phyloP scores from a whole-genome alignment of 2,113 vertebrate genomes.

The Anguilla japonica region DNA sequence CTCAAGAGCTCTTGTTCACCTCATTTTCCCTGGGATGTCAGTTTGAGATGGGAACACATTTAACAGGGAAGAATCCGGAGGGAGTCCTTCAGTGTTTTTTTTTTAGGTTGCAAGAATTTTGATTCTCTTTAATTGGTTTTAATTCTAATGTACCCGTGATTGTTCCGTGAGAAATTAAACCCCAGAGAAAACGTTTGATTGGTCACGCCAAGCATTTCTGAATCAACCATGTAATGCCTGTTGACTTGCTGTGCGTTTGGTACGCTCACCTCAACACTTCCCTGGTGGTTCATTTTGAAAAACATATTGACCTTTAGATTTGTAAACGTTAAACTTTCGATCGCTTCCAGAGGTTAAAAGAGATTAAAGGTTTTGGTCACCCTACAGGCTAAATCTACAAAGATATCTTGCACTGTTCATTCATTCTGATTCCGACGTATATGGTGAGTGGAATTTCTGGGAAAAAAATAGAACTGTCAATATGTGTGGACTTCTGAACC shows the following conservation, averaged over 20 bases:
- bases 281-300: background rate
- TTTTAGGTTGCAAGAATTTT: background rate
- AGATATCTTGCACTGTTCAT: background rate
- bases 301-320: background rate
- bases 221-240: background rate
- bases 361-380: too few species aligned
- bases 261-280: background rate
- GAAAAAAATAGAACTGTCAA: background rate
- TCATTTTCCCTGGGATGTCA: background rate
- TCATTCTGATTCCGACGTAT: background rate
- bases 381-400: background rate
- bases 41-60: background rate
- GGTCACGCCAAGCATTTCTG: background rate
- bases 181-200: background rate
- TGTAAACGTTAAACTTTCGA: too few species aligned
- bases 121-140: background rate
- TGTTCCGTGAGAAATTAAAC: background rate
- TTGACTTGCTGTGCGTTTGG: background rate
- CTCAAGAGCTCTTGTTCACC: background rate
- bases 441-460: background rate
- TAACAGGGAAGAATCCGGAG: background rate
- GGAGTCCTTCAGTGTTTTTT: background rate
- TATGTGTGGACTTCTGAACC: background rate
- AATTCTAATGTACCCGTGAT: background rate
- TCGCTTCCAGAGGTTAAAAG: too few species aligned